These are phyloP conservation scores for Equus quagga DNA, from an alignment of 2,113 vertebrate species.

Conservation along the genomic window DNA sequence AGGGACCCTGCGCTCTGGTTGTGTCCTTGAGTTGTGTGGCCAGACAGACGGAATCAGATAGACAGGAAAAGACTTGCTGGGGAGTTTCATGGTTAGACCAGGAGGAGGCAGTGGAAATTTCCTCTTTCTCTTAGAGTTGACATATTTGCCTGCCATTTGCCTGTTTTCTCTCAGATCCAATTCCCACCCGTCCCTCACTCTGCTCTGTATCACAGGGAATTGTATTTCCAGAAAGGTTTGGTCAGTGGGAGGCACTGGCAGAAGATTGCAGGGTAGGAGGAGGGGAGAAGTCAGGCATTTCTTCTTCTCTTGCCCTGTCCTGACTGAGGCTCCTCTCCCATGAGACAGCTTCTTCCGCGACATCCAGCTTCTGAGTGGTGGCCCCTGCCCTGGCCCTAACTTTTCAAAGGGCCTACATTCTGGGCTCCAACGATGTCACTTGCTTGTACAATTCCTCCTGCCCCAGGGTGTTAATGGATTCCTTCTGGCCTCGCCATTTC, in stretches of 20 bases:
- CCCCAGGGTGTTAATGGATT: background rate
- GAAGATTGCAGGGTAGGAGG: background rate
- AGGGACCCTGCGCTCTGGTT: background rate
- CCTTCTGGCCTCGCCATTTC: background rate
- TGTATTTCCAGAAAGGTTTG: background rate
- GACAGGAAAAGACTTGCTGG: background rate
- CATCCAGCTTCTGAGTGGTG: background rate
- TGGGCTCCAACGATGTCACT: background rate
- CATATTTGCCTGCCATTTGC: background rate
- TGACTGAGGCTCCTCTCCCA: background rate
- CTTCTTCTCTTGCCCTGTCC: background rate
- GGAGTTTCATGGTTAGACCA: background rate
- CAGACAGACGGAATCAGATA: background rate
- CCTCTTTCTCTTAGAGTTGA: background rate
- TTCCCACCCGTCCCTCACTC: background rate
- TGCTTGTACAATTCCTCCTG: background rate
- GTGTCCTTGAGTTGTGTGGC: background rate
- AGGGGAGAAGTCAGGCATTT: background rate
- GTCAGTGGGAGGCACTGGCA: background rate
- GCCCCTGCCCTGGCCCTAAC: fast-evolving
- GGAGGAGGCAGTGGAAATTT: background rate
- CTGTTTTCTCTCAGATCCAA: background rate
- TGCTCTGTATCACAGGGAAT: background rate
- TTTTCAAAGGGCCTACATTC: background rate
- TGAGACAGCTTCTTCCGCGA: background rate